Evolutionary conservation across 2,888 invertebrate genomes (phyloP), one percentile per base, ranked within the genome.

Genomic region (Abrostola tripartita): DNA sequence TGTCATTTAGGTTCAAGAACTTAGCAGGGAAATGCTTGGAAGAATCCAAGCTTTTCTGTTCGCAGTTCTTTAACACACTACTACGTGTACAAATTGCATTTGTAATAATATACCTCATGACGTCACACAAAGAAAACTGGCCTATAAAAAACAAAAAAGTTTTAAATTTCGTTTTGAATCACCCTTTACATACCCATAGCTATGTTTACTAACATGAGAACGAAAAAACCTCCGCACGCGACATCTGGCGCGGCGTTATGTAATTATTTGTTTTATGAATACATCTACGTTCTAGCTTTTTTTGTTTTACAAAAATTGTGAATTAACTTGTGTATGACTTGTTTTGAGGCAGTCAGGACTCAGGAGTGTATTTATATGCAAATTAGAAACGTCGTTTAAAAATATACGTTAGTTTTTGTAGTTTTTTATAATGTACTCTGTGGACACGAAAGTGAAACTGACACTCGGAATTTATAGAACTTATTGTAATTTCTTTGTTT

Each of bases 141-240:
- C n/a, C n/a, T n/a, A n/a, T n/a, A n/a, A n/a, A n/a, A n/a, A n/a
- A n/a, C n/a, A n/a, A n/a, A n/a, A n/a, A n/a, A n/a, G n/a, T n/a
- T n/a, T n/a, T n/a, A n/a, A n/a, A 24, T 24, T 24, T 24, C 24
- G 24, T 24, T 24, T 24, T 24, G 24, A 24, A 24, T 24, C 91
- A 89, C 58, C 85, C 91, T 88, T 68, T 92, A 86, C 57, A 61
- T 63, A 51, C 66, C 78, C 86, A 88, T 89, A 84, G 83, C 82
- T 76, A 68, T 92, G 93, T 93, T 93, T 93, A 94, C 91, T 86
- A 92, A 91, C 89, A 90, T 87, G 88, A 85, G 82, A 81, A 83
- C 86, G 62, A 90, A 90, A 91, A 91, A 92, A 90, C 85, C 87
- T 85, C 79, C 77, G 74, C 78, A 67, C 81, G 79, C 88, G 89